These are phyloP conservation scores for Sanderia malayensis DNA, from an alignment of 30 jellyfish, hydroid and myxozoan species.

Conservation along the genomic window DNA sequence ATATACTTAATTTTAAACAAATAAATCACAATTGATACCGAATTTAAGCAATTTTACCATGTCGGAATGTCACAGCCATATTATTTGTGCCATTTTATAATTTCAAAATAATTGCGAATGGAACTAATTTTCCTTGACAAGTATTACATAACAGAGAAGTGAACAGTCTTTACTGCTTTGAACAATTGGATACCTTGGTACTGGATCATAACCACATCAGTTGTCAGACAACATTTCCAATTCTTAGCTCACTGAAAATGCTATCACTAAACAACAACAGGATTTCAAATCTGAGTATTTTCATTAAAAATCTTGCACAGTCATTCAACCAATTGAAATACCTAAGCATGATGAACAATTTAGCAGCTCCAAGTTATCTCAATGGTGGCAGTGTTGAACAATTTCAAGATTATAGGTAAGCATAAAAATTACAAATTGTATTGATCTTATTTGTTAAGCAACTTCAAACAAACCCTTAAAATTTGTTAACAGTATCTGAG, in stretches of 20 bases:
- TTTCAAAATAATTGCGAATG: too few species aligned
- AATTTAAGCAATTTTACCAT: too few species aligned
- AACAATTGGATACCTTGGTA: slow-evolving; percentile 53
- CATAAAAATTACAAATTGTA: too few species aligned
- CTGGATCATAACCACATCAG: slow-evolving; percentile 58
- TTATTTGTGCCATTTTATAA: too few species aligned
- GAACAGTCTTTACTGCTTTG: slow-evolving; percentile 37
- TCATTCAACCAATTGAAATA: slow-evolving; percentile 40
- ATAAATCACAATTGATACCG: too few species aligned
- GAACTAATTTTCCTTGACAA: too few species aligned
- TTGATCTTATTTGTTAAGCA: too few species aligned
- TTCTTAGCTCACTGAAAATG: slow-evolving; percentile 43
- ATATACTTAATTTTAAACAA: too few species aligned
- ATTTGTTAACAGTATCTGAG: too few species aligned
- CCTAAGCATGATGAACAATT: slow-evolving; percentile 83
- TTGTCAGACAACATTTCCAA: slow-evolving; percentile 45
- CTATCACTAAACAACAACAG: slow-evolving; percentile 59
- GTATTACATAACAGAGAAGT: too few species aligned
- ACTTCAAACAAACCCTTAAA: too few species aligned
- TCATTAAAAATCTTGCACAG: slow-evolving; percentile 51
- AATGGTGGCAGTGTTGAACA: slow-evolving; percentile 83
- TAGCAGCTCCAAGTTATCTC: slow-evolving; percentile 86
- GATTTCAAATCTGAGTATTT: slow-evolving; percentile 54
- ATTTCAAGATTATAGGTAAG: slow-evolving; percentile 81
- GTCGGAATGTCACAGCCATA: too few species aligned